phyloP scores from a whole-genome alignment of 92 coral and sea anemone species.

The Micromussa lordhowensis region DNA sequence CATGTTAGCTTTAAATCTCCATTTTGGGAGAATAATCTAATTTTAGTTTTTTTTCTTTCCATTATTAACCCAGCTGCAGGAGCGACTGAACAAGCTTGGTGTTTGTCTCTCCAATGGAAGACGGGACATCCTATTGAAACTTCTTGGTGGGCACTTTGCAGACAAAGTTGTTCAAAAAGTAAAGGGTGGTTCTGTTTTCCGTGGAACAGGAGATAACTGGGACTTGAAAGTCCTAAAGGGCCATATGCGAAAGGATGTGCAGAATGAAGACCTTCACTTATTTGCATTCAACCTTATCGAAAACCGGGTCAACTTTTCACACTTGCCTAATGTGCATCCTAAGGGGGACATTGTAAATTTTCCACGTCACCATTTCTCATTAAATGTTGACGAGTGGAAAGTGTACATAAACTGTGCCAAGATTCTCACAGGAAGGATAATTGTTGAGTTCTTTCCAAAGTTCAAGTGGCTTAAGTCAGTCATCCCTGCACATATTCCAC shows the following conservation, averaged over 20 bases:
- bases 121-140: constrained; percentile 57
- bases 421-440: constrained; percentile 50
- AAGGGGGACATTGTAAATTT: constrained; percentile 40
- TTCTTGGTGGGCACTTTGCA: constrained; percentile 64
- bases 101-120: constrained; percentile 67
- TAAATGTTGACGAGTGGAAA: too few species aligned
- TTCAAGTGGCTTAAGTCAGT: constrained; percentile 53
- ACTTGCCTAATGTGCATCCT: constrained; percentile 58
- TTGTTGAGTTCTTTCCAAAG: too few species aligned
- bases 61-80: constrained; percentile 67
- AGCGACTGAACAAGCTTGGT: constrained; percentile 69
- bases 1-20: too few species aligned
- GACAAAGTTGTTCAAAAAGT: constrained; percentile 54
- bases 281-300: constrained; percentile 71
- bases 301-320: constrained; percentile 60
- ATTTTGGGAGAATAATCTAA: too few species aligned
- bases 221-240: constrained; percentile 70
- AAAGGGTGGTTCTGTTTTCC: constrained; percentile 51
- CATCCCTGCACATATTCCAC: constrained; percentile 67
- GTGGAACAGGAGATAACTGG: constrained; percentile 83
- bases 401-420: constrained; percentile 65
- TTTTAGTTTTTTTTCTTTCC: neutral
- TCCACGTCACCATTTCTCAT: too few species aligned
- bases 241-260: constrained; percentile 67
- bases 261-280: constrained; percentile 71